Base-by-base conservation (phyloP, 2,888 invertebrate genomes). In the Apamea anceps region DNA sequence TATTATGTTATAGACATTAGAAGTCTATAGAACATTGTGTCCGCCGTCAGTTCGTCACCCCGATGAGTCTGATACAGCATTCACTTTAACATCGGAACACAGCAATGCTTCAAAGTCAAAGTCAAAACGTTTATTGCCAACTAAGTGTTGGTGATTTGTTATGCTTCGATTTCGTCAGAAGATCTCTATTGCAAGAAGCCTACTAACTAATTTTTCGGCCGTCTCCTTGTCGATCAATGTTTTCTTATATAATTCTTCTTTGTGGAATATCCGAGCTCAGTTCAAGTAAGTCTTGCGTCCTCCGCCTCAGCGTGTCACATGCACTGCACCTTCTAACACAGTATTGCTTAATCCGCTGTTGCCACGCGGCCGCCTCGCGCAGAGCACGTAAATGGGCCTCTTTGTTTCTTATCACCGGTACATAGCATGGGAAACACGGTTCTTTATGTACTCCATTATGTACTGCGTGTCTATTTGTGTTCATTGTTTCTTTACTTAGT, bases 301-400 rank as follows among this genome's bases (percentile, higher is more conserved):
- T 51, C 68, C 83, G 88, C 89, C 88, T 54, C 6, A 57, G 45
- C 62, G 63, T 48, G 1, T 80, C 7, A 5, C 48, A n/a, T 7
- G 7, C 42, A 18, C 77, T 32, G 28, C 4, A 15, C 28, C 68
- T 71, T 54, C 54, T 75, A 79, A 82, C 81, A 79, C 80, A 80
- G 88, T 86, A 88, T 89, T 89, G 87, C 90, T 85, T 81, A 87
- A 87, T 86, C 85, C 85, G 81, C 82, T 85, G 90, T 89, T 88
- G 88, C 87, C 84, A 89, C 84, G 86, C 90, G 90, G 85, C 85
- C 89, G 85, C 75, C 83, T 82, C 85, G 84, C 77, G 83, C 80
- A 71, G 80, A 54, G 82, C 90, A 80, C 85, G 82, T 76, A 81
- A 88, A 90, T 81, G 87, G 74, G 72, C 77, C 84, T 87, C 89